These are phyloP conservation scores for Empis livida DNA, from an alignment of 2,888 invertebrate species.

Conservation along the genomic window DNA sequence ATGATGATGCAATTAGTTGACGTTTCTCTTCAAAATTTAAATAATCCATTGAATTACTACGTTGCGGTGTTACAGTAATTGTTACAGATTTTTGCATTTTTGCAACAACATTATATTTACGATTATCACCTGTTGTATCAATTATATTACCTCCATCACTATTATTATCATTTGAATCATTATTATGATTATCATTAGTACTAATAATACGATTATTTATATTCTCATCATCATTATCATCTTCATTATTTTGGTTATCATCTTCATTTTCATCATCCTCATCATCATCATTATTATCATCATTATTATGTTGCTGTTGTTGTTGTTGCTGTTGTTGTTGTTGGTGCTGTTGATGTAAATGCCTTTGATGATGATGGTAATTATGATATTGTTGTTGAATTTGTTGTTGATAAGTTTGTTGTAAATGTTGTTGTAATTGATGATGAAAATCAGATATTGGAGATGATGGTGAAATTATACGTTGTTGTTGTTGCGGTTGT, in stretches of 20 bases:
- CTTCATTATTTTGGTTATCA: not conserved
- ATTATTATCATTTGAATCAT: not conserved
- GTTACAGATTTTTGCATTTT: constrained; percentile 47
- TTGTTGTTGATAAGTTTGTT: constrained; percentile 4
- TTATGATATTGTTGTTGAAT: constrained; percentile 5
- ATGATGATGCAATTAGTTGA: constrained; percentile 75
- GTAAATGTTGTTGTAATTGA: constrained; percentile 1
- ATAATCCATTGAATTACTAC: constrained; percentile 77
- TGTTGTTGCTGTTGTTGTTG: constrained; percentile 18
- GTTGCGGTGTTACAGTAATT: constrained; percentile 51
- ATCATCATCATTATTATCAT: not conserved
- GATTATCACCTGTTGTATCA: constrained; percentile 13
- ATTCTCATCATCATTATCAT: not conserved
- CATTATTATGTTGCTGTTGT: constrained; percentile 10
- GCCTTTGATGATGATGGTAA: constrained; percentile 1
- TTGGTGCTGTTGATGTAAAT: constrained; percentile 20
- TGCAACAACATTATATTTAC: constrained; percentile 33
- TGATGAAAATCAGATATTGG: not conserved
- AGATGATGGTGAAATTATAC: not conserved
- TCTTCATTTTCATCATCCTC: not conserved
- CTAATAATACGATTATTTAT: too few relatives aligned
- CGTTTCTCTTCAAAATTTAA: constrained; percentile 85
- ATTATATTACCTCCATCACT: not conserved
- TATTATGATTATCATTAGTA: not conserved
- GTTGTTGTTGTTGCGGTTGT: constrained; percentile 14